Conservation (phyloP, 2,113 vertebrate species). For the Notiomystis cincta region DNA sequence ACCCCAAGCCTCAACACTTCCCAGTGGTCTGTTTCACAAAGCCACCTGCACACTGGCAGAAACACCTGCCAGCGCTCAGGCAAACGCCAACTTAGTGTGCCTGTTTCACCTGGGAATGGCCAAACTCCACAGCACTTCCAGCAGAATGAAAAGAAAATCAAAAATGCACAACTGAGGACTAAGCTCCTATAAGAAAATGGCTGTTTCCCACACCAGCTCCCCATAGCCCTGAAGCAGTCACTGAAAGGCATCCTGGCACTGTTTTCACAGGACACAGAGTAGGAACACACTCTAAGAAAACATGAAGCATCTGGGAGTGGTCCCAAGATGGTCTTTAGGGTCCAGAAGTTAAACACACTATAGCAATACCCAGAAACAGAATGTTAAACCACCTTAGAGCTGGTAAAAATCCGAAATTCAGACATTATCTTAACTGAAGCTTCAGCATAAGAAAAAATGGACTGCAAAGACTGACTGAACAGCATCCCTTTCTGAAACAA, state of each 20-base stretch:
- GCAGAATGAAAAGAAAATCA: neutral
- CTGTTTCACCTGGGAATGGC: neutral
- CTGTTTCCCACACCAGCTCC: neutral
- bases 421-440: neutral
- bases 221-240: neutral
- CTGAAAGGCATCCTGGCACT: neutral
- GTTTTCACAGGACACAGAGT: neutral
- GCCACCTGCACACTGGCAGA: neutral
- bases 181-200: neutral
- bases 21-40: neutral
- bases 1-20: neutral
- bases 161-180: accelerated
- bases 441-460: neutral
- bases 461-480: neutral
- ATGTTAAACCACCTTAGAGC: neutral
- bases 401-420: neutral
- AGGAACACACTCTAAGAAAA: neutral
- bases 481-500: neutral
- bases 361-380: neutral
- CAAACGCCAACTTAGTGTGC: neutral
- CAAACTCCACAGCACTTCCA: neutral
- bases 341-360: neutral
- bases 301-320: neutral
- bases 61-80: neutral
- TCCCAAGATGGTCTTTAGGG: too few relatives aligned